phyloP scores from a whole-genome alignment of 2,888 invertebrate species.

The Autographa pulchrina region DNA sequence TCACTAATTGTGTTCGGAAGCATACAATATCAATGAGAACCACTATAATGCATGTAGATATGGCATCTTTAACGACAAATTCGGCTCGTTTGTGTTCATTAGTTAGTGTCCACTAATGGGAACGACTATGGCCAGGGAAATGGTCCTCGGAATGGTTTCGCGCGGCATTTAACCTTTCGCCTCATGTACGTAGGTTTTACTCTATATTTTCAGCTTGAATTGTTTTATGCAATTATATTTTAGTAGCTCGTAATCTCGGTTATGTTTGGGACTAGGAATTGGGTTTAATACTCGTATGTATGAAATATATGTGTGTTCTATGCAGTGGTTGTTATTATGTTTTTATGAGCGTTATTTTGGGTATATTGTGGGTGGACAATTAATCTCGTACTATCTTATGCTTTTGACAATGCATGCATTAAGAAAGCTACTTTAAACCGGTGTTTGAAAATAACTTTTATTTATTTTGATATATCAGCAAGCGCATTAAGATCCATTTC shows the following conservation, averaged over 20 bases:
- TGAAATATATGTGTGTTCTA: not conserved
- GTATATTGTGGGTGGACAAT: not conserved
- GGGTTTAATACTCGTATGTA: not conserved
- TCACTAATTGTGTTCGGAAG: not conserved
- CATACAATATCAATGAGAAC: slow-evolving; percentile 32
- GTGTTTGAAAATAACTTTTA: no score
- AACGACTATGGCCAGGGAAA: slow-evolving; percentile 76
- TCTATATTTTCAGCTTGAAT: slow-evolving; percentile 46
- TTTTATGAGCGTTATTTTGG: not conserved
- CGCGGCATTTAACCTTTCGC: slow-evolving; percentile 72
- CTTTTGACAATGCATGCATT: not conserved
- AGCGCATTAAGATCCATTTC: no score
- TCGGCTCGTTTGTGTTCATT: slow-evolving; percentile 83
- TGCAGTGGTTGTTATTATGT: not conserved
- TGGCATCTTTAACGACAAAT: slow-evolving; percentile 68
- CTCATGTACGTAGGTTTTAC: slow-evolving; percentile 55
- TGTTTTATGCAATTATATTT: slow-evolving; percentile 49
- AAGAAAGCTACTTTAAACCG: no score
- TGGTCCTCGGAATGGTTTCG: slow-evolving; percentile 75
- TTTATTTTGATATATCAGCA: no score
- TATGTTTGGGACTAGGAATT: slow-evolving; percentile 20
- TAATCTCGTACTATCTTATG: not conserved
- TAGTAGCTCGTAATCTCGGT: slow-evolving; percentile 32
- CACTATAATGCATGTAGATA: slow-evolving; percentile 34
- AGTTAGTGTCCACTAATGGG: slow-evolving; percentile 83